Evolutionary conservation across 2,113 vertebrate genomes (phyloP).

Genomic region (Myiagra hebetior): DNA sequence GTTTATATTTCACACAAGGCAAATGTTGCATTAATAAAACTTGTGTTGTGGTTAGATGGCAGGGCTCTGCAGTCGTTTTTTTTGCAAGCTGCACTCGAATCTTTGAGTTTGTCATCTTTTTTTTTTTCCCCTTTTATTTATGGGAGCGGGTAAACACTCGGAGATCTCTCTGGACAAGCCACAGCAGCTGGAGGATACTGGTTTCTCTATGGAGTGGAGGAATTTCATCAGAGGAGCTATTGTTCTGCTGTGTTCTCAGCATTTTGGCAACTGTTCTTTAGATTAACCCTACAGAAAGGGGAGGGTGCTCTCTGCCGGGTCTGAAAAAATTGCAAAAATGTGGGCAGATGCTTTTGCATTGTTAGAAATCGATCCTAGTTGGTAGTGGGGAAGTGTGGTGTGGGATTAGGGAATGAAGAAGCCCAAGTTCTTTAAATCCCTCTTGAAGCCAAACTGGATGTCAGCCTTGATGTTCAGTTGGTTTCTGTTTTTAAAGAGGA

Average conservation of each 20-base stretch:
- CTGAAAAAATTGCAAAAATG: slow-evolving; percentile 34
- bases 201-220: slow-evolving; percentile 47
- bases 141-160: neutral
- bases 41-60: neutral
- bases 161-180: slow-evolving; percentile 26
- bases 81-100: neutral
- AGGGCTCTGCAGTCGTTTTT: neutral
- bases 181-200: slow-evolving; percentile 61
- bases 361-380: neutral
- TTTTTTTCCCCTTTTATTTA: neutral
- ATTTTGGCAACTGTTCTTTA: slow-evolving; percentile 65
- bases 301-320: slow-evolving; percentile 4
- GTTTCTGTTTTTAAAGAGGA: neutral
- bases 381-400: neutral
- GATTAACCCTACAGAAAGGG: slow-evolving; percentile 58
- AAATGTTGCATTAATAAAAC: slow-evolving; percentile 21
- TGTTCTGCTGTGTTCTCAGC: slow-evolving; percentile 47
- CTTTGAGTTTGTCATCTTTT: neutral
- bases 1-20: neutral
- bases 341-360: slow-evolving; percentile 38
- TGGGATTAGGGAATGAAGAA: slow-evolving; percentile 3
- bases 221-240: slow-evolving; percentile 65
- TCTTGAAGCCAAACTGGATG: neutral
- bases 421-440: neutral
- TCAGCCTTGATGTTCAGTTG: neutral